Conservation (phyloP, 1,140 invertebrate genomes). For the Patella vulgata region DNA sequence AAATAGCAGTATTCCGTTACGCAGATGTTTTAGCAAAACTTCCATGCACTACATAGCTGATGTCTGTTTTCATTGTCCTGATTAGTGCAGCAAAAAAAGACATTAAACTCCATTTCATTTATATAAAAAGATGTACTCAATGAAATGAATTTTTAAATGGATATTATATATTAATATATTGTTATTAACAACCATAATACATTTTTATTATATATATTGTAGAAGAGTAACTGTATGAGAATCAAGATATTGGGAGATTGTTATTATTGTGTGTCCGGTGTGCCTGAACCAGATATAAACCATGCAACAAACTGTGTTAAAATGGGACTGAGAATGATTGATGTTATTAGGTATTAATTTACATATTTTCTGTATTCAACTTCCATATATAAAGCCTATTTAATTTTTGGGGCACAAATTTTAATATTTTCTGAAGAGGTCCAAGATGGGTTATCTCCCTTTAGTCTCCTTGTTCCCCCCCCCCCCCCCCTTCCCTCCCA, state of each 20-base stretch:
- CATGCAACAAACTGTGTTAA: conserved; percentile 93
- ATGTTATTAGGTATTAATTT: conserved; percentile 81
- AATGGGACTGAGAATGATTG: conserved; percentile 96
- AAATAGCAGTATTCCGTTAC: too few species aligned
- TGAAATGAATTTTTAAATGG: too few species aligned
- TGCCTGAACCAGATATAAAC: conserved; percentile 86
- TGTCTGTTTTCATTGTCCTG: too few species aligned
- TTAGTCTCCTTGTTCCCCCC: background rate
- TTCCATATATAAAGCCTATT: background rate
- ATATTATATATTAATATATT: too few species aligned
- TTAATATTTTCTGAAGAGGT: background rate
- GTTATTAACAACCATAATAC: too few species aligned
- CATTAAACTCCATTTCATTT: too few species aligned
- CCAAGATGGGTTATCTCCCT: background rate
- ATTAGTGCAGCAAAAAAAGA: too few species aligned
- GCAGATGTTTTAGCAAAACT: too few species aligned
- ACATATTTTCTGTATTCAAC: conserved; percentile 67
- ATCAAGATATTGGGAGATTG: conserved; percentile 95
- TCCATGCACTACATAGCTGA: too few species aligned
- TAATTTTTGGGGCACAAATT: too few species aligned
- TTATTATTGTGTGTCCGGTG: conserved; percentile 92
- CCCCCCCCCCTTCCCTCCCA: background rate
- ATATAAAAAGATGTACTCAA: too few species aligned
- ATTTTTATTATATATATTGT: too few species aligned
- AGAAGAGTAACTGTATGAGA: conserved; percentile 87